Base-by-base conservation (phyloP, 2,888 invertebrate species). In the Sesamia inferens region DNA sequence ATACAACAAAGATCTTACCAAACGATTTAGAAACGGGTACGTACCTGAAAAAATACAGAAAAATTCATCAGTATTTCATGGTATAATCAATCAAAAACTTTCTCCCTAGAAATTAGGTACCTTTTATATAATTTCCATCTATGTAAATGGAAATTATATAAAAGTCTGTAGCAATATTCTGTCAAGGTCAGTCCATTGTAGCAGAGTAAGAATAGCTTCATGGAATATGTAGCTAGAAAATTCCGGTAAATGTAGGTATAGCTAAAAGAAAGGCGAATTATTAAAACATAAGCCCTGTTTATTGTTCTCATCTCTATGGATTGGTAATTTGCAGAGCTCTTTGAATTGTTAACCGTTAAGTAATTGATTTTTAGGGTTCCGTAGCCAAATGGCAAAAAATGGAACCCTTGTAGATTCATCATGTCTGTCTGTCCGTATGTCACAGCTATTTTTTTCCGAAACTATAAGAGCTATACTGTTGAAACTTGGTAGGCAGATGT, bases 21-120 rank as follows among this genome's bases (percentile, higher is more conserved):
- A 54, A 68, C 39, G 13, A 5, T 57, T 58, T 58, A 44, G 14
- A 59, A 62, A 54, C 67, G 13, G 48, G 79, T 82, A 88, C 89
- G 63, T 89, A 88, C 89, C 89, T 89, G 88, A 87, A 89, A 76
- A 75, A 82, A 82, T 31, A 55, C 68, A 68, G 59, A 66, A 77
- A 31, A 10, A 51, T 39, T 62, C 54, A 76, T 79, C 72, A 77
- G 69, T 67, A 78, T 78, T 78, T 59, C 55, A 71, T 51, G 66
- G 47, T 62, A 58, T 22, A 76, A 73, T 73, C 44, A 76, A 72
- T 66, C 63, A 75, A 73, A 66, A 65, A 71, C 55, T 61, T 55
- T 51, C 55, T 55, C 48, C 13, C 22, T 69, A n/a, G 31, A 51
- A 64, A 59, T 51, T 14, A 71, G 62, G 39, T 44, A 51, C 14